Percentiles rank a stretch among this genome's conserved stretches.
These are phyloP conservation scores for Erythrolamprus reginae DNA, from an alignment of 2,113 vertebrate species.

Conservation along the genomic window DNA sequence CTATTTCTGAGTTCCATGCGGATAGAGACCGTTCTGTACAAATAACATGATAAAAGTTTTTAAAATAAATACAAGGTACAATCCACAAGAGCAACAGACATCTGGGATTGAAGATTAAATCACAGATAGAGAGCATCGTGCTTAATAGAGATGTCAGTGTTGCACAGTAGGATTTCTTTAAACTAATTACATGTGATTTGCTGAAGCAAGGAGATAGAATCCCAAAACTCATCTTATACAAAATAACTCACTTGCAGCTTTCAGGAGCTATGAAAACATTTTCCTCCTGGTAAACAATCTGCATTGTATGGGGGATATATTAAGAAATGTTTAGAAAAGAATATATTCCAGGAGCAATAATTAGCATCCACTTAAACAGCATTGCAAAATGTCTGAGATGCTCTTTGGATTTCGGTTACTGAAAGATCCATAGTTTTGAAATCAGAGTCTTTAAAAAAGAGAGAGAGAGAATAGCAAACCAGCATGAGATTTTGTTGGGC, in stretches of 20 bases:
- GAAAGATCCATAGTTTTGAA: background rate
- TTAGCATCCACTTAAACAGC: background rate
- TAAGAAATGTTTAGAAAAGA: background rate
- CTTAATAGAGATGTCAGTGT: background rate
- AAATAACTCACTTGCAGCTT: background rate
- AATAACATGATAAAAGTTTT: background rate
- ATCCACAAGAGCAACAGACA: background rate
- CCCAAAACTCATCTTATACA: background rate
- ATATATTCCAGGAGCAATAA: background rate
- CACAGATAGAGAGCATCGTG: background rate
- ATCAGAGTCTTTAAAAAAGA: too few relatives aligned
- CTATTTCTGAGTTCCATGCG: background rate
- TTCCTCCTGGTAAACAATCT: background rate
- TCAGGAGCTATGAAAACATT: background rate
- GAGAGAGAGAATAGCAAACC: background rate
- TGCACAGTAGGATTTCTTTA: background rate
- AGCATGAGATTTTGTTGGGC: background rate
- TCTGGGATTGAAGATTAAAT: background rate
- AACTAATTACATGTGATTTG: conserved; percentile 17
- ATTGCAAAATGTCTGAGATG: background rate
- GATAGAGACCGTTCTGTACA: background rate
- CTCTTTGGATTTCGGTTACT: background rate
- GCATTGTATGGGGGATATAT: background rate
- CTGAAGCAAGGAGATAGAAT: conserved; percentile 9
- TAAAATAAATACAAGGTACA: background rate